phyloP scores from a whole-genome alignment of 2,888 invertebrate species.

The Escarpia spicata region DNA sequence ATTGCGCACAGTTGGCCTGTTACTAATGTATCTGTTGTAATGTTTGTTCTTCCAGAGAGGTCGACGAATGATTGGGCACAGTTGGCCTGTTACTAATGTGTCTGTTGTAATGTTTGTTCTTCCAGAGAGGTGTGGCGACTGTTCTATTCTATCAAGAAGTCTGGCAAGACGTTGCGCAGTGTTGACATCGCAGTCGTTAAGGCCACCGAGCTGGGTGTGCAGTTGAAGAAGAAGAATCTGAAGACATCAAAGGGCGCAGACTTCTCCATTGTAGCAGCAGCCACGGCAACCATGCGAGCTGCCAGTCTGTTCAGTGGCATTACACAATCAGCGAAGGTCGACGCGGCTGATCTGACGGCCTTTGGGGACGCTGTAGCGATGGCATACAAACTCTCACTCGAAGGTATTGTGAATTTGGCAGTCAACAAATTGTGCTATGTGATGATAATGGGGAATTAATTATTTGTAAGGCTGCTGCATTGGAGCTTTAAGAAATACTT shows the following conservation, averaged over 20 bases:
- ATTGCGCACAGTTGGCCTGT: no score
- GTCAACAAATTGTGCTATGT: neutral
- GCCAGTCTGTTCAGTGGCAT: slow-evolving; percentile 7
- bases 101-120: neutral
- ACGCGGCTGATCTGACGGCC: neutral
- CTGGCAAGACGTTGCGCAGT: neutral
- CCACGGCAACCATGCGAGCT: neutral
- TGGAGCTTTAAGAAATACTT: neutral
- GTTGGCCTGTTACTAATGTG: neutral
- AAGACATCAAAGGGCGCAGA: neutral
- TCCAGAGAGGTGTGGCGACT: slow-evolving; percentile 2
- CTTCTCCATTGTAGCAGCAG: neutral
- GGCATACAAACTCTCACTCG: neutral
- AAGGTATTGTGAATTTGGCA: neutral
- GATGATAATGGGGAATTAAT: neutral
- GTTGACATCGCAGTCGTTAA: neutral
- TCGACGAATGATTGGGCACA: neutral
- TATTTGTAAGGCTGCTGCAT: neutral
- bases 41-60: no score
- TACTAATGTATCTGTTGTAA: no score
- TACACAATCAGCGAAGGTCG: neutral
- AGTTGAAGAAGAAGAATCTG: neutral
- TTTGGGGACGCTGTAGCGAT: neutral
- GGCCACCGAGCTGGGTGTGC: neutral
- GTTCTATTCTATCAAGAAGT: neutral